Conservation (phyloP, 2,797 vertebrate species). For the Bryconaethiops microstoma region DNA sequence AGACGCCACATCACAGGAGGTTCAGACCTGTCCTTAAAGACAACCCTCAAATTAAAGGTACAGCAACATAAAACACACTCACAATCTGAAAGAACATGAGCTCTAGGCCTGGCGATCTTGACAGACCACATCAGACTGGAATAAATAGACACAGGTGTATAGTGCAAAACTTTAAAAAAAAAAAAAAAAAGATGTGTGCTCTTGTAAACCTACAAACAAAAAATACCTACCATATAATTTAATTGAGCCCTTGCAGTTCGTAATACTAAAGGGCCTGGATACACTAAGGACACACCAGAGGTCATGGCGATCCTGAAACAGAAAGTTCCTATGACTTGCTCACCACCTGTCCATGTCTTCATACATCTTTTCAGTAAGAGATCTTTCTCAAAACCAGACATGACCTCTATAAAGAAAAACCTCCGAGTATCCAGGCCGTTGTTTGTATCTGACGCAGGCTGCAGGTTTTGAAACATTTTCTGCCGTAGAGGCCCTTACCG, state of each 20-base stretch:
- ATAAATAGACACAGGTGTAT: conserved; percentile 53
- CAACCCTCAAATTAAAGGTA: conserved; percentile 6
- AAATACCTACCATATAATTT: conserved; percentile 10
- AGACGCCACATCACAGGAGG: background rate
- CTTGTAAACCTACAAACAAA: conserved; percentile 26
- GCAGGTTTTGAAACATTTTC: conserved; percentile 30
- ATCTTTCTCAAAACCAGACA: background rate
- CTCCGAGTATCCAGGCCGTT: background rate
- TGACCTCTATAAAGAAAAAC: background rate
- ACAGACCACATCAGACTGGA: conserved; percentile 14
- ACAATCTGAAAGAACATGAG: background rate
- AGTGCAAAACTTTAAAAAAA: conserved; percentile 41
- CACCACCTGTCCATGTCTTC: background rate
- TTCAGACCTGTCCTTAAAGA: background rate
- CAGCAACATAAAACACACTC: background rate
- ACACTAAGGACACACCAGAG: background rate
- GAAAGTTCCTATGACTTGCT: background rate
- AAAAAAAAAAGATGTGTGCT: conserved; percentile 6
- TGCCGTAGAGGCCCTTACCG: conserved; percentile 6
- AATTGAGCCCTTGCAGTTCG: conserved; percentile 47
- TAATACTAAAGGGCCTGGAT: background rate
- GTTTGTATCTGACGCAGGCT: background rate
- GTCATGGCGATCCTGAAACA: background rate
- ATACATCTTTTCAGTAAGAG: background rate
- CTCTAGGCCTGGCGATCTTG: background rate